phyloP scores from a whole-genome alignment of 2,797 vertebrate genomes.

The Mormyrus hasselquistii region DNA sequence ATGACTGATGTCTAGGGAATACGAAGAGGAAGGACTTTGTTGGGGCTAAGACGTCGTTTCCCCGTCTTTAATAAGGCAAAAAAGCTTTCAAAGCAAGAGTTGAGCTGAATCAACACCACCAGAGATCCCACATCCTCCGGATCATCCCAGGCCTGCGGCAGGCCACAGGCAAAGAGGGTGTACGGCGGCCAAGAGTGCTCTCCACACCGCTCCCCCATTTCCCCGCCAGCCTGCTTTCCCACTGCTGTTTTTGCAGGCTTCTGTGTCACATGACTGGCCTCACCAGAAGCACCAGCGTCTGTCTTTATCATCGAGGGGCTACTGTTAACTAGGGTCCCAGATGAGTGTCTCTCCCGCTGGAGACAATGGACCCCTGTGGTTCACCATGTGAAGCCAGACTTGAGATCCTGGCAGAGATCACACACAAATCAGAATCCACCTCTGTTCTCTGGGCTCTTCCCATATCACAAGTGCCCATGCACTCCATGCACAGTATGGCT shows the following conservation, averaged over 20 bases:
- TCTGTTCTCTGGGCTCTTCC: neutral
- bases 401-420: neutral
- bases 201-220: neutral
- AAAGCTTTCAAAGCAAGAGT: constrained; percentile 11
- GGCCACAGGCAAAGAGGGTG: neutral
- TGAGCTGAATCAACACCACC: neutral
- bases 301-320: neutral
- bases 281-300: neutral
- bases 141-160: neutral
- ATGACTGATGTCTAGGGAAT: neutral
- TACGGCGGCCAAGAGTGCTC: neutral
- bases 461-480: neutral
- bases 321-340: no score
- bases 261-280: neutral
- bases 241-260: neutral
- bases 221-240: neutral
- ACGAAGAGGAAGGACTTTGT: neutral
- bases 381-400: neutral
- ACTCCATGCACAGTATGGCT: neutral
- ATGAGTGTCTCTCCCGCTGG: neutral
- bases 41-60: neutral
- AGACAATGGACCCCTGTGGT: neutral
- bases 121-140: constrained; percentile 9
- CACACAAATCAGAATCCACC: neutral
- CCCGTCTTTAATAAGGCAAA: neutral